phyloP scores from a whole-genome alignment of 2,797 vertebrate species.

The Pteropus rufus region DNA sequence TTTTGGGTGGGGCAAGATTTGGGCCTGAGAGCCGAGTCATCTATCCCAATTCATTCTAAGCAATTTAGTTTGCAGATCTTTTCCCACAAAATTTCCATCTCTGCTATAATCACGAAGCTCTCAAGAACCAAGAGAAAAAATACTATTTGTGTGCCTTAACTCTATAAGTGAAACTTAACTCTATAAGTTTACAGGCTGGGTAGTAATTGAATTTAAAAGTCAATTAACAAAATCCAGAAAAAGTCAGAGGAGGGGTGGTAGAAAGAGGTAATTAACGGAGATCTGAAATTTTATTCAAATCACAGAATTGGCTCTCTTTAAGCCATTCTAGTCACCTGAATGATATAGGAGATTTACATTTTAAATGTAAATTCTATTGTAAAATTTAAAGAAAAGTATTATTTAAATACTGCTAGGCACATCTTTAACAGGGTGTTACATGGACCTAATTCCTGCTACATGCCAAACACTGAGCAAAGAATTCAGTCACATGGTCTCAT shows the following conservation, averaged over 20 bases:
- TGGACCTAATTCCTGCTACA: neutral
- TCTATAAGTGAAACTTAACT: too few species aligned
- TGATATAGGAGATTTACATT: neutral
- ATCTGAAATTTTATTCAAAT: constrained; percentile 2
- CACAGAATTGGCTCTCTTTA: constrained; percentile 4
- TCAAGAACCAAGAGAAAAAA: constrained; percentile 12
- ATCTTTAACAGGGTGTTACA: neutral
- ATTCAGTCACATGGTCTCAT: neutral
- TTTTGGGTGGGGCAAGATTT: neutral
- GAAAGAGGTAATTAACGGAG: neutral
- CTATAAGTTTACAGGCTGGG: too few species aligned
- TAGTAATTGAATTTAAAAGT: too few species aligned
- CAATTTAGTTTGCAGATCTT: constrained; percentile 47
- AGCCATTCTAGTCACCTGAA: neutral
- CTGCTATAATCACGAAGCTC: constrained; percentile 25
- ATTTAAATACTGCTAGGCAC: neutral
- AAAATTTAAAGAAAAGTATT: constrained; percentile 7
- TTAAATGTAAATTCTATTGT: neutral
- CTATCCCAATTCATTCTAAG: constrained; percentile 38
- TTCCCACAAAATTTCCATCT: constrained; percentile 45
- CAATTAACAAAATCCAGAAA: neutral
- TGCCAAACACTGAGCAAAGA: neutral
- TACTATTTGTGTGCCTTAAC: neutral
- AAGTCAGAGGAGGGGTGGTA: neutral
- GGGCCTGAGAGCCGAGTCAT: neutral